phyloP scores from a whole-genome alignment of 92 coral and sea anemone genomes.

The Epizoanthus ramosus region DNA sequence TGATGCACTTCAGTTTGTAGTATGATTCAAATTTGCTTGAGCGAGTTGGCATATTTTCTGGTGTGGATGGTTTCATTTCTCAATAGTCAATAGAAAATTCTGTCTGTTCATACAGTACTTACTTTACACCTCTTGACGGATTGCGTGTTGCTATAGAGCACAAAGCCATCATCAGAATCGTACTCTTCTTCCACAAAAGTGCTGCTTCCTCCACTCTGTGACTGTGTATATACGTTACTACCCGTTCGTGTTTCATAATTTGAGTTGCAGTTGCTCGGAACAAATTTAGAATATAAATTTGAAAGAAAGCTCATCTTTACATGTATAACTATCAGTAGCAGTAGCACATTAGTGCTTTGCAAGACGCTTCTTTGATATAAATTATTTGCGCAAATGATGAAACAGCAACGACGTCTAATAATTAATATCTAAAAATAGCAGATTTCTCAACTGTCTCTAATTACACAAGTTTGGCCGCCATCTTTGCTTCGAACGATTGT shows the following conservation, averaged over 20 bases:
- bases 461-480: background rate
- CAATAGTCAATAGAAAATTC: too few relatives aligned
- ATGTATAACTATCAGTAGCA: background rate
- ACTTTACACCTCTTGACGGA: conserved; percentile 27
- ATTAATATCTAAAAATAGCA: background rate
- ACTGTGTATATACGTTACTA: background rate
- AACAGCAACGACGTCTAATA: background rate
- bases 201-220: background rate
- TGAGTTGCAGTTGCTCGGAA: conserved; percentile 6
- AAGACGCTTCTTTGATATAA: background rate
- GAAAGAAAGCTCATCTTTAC: conserved; percentile 71
- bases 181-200: background rate
- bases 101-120: background rate
- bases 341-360: background rate
- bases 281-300: conserved; percentile 54
- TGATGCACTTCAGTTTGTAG: too few relatives aligned
- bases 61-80: too few relatives aligned
- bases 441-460: background rate
- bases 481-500: background rate
- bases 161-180: conserved; percentile 34
- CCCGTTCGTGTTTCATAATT: conserved; percentile 8
- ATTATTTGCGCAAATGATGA: too few relatives aligned
- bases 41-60: too few relatives aligned
- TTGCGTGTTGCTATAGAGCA: conserved; percentile 22
- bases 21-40: too few relatives aligned